phyloP scores from a whole-genome alignment of 2,797 vertebrate species.

The Rhinella marina region DNA sequence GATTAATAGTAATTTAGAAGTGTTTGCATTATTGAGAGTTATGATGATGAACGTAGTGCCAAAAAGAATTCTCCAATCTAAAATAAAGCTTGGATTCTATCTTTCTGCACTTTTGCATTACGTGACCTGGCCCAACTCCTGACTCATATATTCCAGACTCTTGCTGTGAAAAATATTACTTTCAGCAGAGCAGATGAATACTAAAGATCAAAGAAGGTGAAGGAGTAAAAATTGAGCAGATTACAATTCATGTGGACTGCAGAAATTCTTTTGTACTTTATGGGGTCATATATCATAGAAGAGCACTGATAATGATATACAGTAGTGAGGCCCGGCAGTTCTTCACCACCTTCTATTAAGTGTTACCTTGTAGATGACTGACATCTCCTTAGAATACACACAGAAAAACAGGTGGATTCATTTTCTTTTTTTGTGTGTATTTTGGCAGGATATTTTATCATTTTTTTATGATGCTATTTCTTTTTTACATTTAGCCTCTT shows the following conservation, averaged over 20 bases:
- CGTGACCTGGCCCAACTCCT: neutral
- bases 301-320: neutral
- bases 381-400: neutral
- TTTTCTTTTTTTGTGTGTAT: neutral
- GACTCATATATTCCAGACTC: neutral
- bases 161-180: neutral
- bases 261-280: conserved; percentile 32
- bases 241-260: neutral
- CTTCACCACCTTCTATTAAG: neutral
- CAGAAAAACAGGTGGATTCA: neutral
- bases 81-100: neutral
- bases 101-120: neutral
- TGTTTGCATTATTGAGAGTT: too few relatives aligned
- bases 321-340: neutral
- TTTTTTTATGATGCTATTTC: neutral
- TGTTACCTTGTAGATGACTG: neutral
- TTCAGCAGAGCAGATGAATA: neutral
- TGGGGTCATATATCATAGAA: conserved; percentile 1
- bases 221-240: neutral
- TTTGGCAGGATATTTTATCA: neutral
- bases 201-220: conserved; percentile 20
- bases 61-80: neutral
- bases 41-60: neutral
- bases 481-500: neutral
- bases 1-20: neutral